Base-by-base conservation (phyloP, 2,888 invertebrate species). In the Aspidapion aeneum region DNA sequence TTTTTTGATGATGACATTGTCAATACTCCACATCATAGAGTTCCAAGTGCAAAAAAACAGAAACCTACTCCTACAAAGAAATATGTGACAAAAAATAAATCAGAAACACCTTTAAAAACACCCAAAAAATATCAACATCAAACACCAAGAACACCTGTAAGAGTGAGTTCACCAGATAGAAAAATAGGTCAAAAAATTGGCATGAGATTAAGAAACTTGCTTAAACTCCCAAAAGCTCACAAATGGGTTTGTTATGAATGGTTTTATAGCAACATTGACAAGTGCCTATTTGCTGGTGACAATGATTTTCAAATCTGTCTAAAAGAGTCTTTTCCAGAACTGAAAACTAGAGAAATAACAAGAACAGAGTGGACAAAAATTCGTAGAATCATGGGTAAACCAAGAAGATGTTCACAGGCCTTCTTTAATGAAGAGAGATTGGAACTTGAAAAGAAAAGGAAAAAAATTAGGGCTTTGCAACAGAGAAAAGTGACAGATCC, bases 181-280 rank as follows among this genome's bases (percentile, higher is more conserved):
- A 91, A 90, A 77, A 87, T 91, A 70, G 95, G 96, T 0, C 96
- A 97, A 74, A 87, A 91, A 73, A 93, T 96, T 72, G 96, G 96
- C 1, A 86, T 94, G 82, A 84, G 95, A 68, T 82, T 96, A 64
- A 84, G 95, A 69, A 99, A 99, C 82, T 85, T 99, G 22, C 83
- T 99, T 2, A 98, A 98, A 81, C 82, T 99, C 68, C 98, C 99
- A 0, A 98, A 98, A 82, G 98, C 98, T 2, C 97, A 98, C 78
- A 96, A 96, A 81, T 98, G 98, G 96, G 98, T 98, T 7, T 98
- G 96, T 79, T 98, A 96, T 80, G 99, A 99, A 80, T 99, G 97
- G 90, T 99, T 99, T 81, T 99, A 99, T 80, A 98, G 98, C 71
- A 98, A 97, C 75, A 91, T 99, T 72, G 99, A 99, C 77, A 91